Evolutionary conservation across 2,113 vertebrate species (phyloP).

Genomic region (Eira barbara): DNA sequence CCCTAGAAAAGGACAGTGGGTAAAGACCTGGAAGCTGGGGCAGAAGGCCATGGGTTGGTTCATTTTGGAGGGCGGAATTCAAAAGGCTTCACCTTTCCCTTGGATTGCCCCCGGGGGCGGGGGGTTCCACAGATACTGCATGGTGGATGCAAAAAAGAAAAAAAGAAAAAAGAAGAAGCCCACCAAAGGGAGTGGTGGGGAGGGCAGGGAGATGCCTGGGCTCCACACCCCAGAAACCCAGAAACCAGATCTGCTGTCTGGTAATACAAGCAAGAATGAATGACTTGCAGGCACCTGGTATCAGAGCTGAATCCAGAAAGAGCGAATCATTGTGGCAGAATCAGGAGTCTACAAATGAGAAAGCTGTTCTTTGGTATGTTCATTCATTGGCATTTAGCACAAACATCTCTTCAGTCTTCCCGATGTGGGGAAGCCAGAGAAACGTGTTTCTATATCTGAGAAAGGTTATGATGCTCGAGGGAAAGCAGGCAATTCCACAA

Average conservation of each 20-base stretch:
- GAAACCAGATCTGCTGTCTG: too few species aligned
- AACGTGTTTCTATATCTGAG: neutral
- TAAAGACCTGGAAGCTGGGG: neutral
- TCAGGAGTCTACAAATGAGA: neutral
- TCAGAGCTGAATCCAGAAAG: neutral
- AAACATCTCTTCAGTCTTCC: neutral
- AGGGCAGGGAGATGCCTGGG: neutral
- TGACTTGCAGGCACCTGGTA: neutral
- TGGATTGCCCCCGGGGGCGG: neutral
- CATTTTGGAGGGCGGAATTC: neutral
- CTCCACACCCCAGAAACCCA: neutral
- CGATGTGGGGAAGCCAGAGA: neutral
- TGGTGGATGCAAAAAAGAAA: neutral
- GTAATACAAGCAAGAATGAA: neutral
- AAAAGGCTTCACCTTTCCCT: neutral
- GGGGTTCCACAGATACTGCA: neutral
- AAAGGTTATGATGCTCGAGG: neutral
- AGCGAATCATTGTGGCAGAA: neutral
- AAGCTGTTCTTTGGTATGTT: neutral
- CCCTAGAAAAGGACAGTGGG: too few species aligned
- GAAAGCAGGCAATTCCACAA: neutral
- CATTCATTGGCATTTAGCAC: neutral
- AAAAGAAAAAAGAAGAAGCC: neutral
- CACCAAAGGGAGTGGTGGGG: neutral
- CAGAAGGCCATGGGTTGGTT: neutral